These are phyloP conservation scores for Mnemiopsis leidyi DNA, from an alignment of 37 sponge, comb jelly and placozoan genomes.

Conservation along the genomic window DNA sequence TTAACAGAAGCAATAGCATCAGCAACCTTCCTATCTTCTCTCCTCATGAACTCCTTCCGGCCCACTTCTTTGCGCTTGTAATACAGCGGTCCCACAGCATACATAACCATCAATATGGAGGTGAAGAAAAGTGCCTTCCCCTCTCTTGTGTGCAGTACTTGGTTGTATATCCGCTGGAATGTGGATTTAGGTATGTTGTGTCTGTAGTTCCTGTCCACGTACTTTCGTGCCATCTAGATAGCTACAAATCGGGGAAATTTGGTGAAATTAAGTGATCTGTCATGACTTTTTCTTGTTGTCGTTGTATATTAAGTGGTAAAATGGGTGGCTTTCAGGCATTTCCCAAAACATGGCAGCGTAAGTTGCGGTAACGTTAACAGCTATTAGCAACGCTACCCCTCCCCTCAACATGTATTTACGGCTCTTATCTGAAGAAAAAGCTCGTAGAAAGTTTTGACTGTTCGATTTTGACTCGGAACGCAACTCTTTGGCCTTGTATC, in stretches of 20 bases:
- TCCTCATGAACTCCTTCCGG: slow-evolving; percentile 58
- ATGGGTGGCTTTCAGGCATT: not conserved
- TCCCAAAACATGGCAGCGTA: not conserved
- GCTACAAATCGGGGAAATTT: not conserved
- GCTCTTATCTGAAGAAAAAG: not conserved
- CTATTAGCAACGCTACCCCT: not conserved
- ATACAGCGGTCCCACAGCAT: not conserved
- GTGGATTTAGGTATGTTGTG: not conserved
- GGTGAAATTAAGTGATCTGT: not conserved
- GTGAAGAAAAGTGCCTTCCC: not conserved
- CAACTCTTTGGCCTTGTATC: not conserved
- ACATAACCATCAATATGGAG: not conserved
- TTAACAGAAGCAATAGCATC: slow-evolving; percentile 35
- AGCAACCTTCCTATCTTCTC: slow-evolving; percentile 52
- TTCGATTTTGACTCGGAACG: not conserved
- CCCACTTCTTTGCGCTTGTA: slow-evolving; percentile 45
- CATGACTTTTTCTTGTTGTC: too few species aligned
- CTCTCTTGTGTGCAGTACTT: not conserved
- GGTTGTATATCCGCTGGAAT: not conserved
- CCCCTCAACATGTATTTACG: not conserved
- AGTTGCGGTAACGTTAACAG: not conserved
- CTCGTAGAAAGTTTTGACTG: not conserved
- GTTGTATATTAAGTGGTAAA: too few species aligned
- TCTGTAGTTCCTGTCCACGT: slow-evolving; percentile 43
- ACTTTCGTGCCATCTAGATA: slow-evolving; percentile 10